Base-by-base conservation (phyloP, 1,140 invertebrate species). In the Solen grandis region DNA sequence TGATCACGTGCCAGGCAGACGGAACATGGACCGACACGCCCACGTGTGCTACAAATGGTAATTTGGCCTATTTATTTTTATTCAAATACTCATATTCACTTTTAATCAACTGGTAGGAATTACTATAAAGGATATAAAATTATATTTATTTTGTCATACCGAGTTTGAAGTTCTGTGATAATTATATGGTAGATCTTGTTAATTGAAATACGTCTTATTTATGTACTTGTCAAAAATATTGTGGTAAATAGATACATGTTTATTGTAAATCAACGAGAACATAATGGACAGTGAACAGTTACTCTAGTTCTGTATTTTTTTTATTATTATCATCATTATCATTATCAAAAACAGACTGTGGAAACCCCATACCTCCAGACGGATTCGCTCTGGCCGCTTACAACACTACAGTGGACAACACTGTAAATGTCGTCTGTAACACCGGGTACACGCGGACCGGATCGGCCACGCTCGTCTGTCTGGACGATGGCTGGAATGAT, bases 1-100 rank as follows among this genome's bases (percentile, higher is more conserved):
- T 57, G 8, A 73, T 73, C 19, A 25, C 27, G 16, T 73, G 69
- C 19, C 52, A 73, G 19, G 69, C 69, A 5, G 25, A 57, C 33
- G 52, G 52, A 16, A 73, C 69, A 5, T 73, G 69, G 69, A 38
- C 5, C 41, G 54, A 36, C 27, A 13, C 69, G 4, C 33, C 69
- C 4, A 33, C 33, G 1, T 73, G 69, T 25, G 27, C 19, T 4
- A 57, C 41, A n/a, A 73, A 73, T 38, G 69, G 69, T 73, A 13
- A 38, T n/a, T 46, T 66, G 31, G n/a, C n/a, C n/a, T n/a, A n/a
- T n/a, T n/a, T n/a, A n/a, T n/a, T n/a, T n/a, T n/a, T n/a, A n/a
- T n/a, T n/a, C n/a, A n/a, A n/a, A n/a, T n/a, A n/a, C n/a, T n/a
- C n/a, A n/a, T n/a, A n/a, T n/a, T n/a, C n/a, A n/a, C n/a, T n/a